phyloP scores from a whole-genome alignment of 2,797 vertebrate species.

The Emydoidea blandingii region DNA sequence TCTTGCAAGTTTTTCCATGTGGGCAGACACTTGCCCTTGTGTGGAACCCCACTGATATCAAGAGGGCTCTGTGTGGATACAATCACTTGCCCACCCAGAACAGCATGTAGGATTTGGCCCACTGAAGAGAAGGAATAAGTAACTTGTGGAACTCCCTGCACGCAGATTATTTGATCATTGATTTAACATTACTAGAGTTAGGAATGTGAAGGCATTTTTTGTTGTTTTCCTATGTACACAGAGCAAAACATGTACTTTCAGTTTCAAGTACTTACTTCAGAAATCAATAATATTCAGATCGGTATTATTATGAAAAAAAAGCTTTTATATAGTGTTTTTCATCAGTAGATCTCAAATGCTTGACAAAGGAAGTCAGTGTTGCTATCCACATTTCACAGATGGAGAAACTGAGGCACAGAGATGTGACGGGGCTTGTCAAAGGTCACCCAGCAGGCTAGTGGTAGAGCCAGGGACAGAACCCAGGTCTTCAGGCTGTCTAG shows the following conservation, averaged over 20 bases:
- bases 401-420: not conserved
- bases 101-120: not conserved
- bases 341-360: not conserved
- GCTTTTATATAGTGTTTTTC: not conserved
- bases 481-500: not conserved
- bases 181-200: not conserved
- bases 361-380: not conserved
- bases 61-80: not conserved
- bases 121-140: not conserved
- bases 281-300: not conserved
- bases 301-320: not conserved
- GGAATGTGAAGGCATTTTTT: not conserved
- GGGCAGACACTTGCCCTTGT: not conserved
- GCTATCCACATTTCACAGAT: not conserved
- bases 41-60: not conserved
- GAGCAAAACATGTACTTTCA: not conserved
- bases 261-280: fast-evolving
- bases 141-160: not conserved
- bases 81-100: not conserved
- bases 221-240: not conserved
- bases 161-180: not conserved
- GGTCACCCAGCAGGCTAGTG: not conserved
- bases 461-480: not conserved
- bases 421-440: not conserved
- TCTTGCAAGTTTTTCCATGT: conserved; percentile 9